phyloP scores from a whole-genome alignment of 2,888 invertebrate species.

The Lottia scabra region DNA sequence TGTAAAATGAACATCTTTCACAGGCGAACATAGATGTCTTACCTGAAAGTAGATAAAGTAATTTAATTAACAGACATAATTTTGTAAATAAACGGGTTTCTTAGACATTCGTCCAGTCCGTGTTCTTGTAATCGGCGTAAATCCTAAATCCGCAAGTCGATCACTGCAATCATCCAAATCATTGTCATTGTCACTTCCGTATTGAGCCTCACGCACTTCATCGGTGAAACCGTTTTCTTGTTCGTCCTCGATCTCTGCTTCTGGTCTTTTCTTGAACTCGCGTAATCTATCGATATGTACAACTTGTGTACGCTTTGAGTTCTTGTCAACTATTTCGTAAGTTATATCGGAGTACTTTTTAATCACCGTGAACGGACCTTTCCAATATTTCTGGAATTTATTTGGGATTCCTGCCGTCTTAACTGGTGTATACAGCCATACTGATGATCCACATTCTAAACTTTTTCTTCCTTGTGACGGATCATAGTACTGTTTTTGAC shows the following conservation, averaged over 20 bases:
- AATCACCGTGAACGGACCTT: conserved; percentile 6
- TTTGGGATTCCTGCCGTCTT: conserved; percentile 4
- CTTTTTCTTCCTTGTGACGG: too few relatives aligned
- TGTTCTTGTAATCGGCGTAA: too few relatives aligned
- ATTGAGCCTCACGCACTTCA: too few relatives aligned
- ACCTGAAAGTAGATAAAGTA: background rate
- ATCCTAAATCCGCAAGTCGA: too few relatives aligned
- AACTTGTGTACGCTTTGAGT: background rate
- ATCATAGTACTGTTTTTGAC: too few relatives aligned
- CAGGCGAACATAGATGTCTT: background rate
- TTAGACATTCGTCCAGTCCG: background rate
- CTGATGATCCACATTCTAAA: background rate
- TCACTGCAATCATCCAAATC: too few relatives aligned
- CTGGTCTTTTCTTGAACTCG: background rate
- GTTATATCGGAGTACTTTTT: background rate
- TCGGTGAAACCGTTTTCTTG: too few relatives aligned
- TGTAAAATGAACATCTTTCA: background rate
- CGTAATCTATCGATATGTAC: background rate
- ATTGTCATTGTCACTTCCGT: too few relatives aligned
- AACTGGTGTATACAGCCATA: conserved; percentile 6
- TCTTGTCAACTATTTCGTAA: background rate
- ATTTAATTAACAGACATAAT: background rate
- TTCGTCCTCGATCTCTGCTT: too few relatives aligned
- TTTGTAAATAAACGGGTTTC: background rate
- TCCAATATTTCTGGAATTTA: conserved; percentile 17